Evolutionary conservation across 1,140 invertebrate genomes (phyloP), one percentile per base, ranked within the genome.

Genomic region (Caerostris darwini): DNA sequence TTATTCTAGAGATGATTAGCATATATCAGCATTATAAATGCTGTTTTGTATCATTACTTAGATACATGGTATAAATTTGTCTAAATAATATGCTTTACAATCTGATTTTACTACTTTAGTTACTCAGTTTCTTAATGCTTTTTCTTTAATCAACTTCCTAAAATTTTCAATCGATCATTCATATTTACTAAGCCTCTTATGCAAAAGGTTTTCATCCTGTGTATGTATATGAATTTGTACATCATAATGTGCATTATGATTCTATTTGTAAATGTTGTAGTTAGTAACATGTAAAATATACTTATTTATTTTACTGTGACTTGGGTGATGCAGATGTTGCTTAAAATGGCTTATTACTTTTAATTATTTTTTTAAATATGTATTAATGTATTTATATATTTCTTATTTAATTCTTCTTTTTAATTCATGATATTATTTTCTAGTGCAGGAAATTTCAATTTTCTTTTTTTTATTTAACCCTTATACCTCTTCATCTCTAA

Each of bases 221-320:
- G 83, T 89, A 94, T 90, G 81, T 94, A 90, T 90, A 94, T 94
- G 88, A 94, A 94, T 94, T 94, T 94, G 77, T 94, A 90, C 86
- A 89, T 89, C 71, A 94, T 90, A 90, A 81, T 83, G 71, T 94
- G 85, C 92, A 94, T 94, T 64, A 59, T 94, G 61, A 94, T 94
- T 94, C 88, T 90, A 90, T 94, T 85, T 94, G 93, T 94, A 94
- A 90, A 90, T 94, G 93, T 90, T 90, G 88, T 94, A 94, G 93
- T 64, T 94, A 94, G 93, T 83, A 81, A 12, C 12, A 89, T 88
- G 57, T 61, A 69, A 94, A 67, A 53, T 77, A 77, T 71, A 94
- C 67, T 89, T 91, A 82, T 91, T 94, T 94, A 67, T 94, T 94
- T 81, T 54, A 64, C 19, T 86, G 61, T 53, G 82, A 19, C 34